A percentile compares a stretch with the other conserved stretches of the same genome.
phyloP scores from a whole-genome alignment of 2,888 invertebrate genomes.

The Diarsia brunnea region DNA sequence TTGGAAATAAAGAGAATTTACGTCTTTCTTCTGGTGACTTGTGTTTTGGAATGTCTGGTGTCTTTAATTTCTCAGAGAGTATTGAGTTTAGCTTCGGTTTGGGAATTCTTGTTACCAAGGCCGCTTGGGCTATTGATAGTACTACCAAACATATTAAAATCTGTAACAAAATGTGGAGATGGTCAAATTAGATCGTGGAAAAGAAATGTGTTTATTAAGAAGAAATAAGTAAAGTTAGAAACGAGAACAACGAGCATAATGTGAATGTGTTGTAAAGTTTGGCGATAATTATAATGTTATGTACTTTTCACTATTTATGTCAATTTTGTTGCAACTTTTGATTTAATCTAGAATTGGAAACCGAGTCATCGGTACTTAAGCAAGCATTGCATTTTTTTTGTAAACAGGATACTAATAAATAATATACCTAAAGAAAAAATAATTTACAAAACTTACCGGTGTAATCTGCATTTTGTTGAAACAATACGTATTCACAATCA shows the following conservation, averaged over 20 bases:
- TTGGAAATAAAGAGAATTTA: slow-evolving; percentile 69
- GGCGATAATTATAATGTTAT: no score
- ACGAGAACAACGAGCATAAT: neutral
- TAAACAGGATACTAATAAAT: neutral
- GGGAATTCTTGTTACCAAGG: neutral
- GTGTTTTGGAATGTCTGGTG: neutral
- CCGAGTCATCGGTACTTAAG: neutral
- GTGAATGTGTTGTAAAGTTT: neutral
- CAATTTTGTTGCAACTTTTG: neutral
- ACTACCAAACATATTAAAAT: slow-evolving; percentile 36
- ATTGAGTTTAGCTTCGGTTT: slow-evolving; percentile 38
- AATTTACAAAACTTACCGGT: slow-evolving; percentile 42
- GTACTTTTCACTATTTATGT: neutral
- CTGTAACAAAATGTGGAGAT: slow-evolving; percentile 39
- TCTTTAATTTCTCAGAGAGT: slow-evolving; percentile 3
- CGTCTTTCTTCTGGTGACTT: slow-evolving; percentile 60
- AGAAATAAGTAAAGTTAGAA: neutral
- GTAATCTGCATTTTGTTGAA: slow-evolving; percentile 48
- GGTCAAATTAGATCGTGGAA: neutral
- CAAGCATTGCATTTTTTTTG: no score
- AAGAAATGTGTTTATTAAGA: neutral
- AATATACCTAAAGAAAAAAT: neutral
- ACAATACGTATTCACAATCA: slow-evolving; percentile 8
- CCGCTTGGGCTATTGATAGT: slow-evolving; percentile 27
- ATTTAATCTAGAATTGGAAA: neutral